Evolutionary conservation across 2,888 invertebrate species (phyloP), one percentile per base, ranked within the genome.

Genomic region (Dryadula phaetusa): DNA sequence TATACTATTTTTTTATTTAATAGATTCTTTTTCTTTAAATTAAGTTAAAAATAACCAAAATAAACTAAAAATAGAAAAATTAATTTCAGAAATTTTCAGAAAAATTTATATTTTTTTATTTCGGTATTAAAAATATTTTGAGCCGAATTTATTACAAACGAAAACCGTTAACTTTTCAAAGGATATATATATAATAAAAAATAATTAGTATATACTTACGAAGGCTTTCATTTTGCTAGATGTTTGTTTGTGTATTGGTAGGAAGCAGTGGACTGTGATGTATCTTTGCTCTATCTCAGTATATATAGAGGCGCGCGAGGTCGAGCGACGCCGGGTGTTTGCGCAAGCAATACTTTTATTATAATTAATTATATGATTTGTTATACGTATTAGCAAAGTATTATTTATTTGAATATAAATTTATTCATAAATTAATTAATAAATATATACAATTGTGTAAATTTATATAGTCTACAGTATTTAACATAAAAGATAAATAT

Each of bases 201-300:
- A n/a, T n/a, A n/a, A n/a, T 22, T 16, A 18, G 10, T 14, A 52
- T 32, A 32, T 70, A 80, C 80, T 80, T 71, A 79, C 79, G 70
- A 78, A 76, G 37, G 73, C 10, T 73, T 76, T 78, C 79, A 79
- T 77, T 69, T 69, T 73, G 75, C 53, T 70, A 1, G 22, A 46
- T 25, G 56, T 42, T 61, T 32, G 34, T 60, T 60, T 44, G 64
- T 72, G 40, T 66, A 65, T 64, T 65, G 67, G 70, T 70, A 65
- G 64, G 65, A 53, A 67, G 70, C 34, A 60, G 69, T 53, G 28
- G 49, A 75, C 73, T 56, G 56, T 76, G 74, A 71, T 72, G 71
- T 37, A 37, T 18, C 28, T 56, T 56, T 62, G 58, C 37, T 22
- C 54, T 44, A 20, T 10, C 53, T 28, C 53, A 20, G 32, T 58